These are phyloP conservation scores for Athene cunicularia DNA, from an alignment of 2,113 vertebrate species.

Conservation along the genomic window DNA sequence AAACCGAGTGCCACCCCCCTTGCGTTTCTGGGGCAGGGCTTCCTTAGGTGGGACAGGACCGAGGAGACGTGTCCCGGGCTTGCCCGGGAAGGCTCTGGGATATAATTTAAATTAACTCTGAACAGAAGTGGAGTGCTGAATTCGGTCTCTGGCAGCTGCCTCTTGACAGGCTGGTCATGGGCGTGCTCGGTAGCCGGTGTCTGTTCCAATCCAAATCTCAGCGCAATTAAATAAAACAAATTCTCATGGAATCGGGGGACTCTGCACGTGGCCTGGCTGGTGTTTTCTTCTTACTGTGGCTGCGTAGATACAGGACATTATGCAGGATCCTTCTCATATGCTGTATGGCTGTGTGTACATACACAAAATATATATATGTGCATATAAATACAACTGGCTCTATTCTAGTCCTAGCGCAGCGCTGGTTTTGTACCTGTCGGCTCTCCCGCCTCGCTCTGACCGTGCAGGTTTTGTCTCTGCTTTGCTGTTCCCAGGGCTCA, in stretches of 20 bases:
- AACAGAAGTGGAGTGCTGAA: neutral
- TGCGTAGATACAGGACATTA: no score
- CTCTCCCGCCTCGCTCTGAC: neutral
- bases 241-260: neutral
- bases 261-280: neutral
- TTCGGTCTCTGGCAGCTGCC: neutral
- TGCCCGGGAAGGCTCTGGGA: neutral
- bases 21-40: neutral
- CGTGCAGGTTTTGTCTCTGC: neutral
- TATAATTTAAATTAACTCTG: neutral
- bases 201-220: neutral
- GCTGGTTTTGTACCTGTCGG: neutral
- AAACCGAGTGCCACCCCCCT: neutral
- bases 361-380: rapidly evolving
- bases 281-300: neutral
- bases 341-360: rapidly evolving
- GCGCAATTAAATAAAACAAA: neutral
- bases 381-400: rapidly evolving
- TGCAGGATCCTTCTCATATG: rapidly evolving
- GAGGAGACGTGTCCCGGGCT: neutral
- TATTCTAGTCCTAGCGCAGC: rapidly evolving
- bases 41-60: neutral
- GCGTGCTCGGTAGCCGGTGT: rapidly evolving
- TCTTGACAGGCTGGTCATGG: neutral
- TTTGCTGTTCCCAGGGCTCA: conserved; percentile 81